Percentiles rank a stretch among this genome's conserved stretches.
phyloP scores from a whole-genome alignment of 2,113 vertebrate species.

The Gasterosteus nipponicus region DNA sequence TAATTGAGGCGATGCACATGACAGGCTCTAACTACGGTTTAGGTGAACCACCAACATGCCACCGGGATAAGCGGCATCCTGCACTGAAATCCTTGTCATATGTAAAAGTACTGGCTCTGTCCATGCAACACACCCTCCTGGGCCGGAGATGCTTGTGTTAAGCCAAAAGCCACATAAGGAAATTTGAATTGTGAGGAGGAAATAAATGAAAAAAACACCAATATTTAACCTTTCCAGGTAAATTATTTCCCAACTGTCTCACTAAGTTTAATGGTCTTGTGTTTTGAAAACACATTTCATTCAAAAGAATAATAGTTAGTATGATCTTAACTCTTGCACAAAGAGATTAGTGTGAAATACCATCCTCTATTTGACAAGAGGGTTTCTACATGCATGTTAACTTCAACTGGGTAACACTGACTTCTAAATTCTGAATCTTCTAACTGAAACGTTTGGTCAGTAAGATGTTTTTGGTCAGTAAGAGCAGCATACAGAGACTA shows the following conservation, averaged over 20 bases:
- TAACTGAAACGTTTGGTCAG: constrained; percentile 1
- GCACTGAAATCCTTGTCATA: background rate
- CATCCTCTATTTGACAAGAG: background rate
- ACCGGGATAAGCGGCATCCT: background rate
- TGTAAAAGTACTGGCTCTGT: background rate
- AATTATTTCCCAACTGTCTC: background rate
- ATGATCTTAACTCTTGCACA: background rate
- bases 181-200: background rate
- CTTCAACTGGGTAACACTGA: constrained; percentile 9
- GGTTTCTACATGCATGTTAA: constrained; percentile 1
- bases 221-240: constrained; percentile 1
- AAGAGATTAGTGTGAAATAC: constrained; percentile 1
- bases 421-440: constrained; percentile 2
- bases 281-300: constrained; percentile 1
- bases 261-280: background rate
- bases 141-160: background rate
- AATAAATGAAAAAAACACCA: background rate
- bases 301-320: constrained; percentile 9
- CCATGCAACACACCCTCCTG: background rate
- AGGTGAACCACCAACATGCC: background rate
- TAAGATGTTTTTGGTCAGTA: constrained; percentile 15
- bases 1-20: background rate
- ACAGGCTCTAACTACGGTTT: background rate
- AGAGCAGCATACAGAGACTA: constrained; percentile 16
- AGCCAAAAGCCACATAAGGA: background rate